Conservation (phyloP, 1,140 invertebrate genomes). For the Amphibalanus amphitrite region DNA sequence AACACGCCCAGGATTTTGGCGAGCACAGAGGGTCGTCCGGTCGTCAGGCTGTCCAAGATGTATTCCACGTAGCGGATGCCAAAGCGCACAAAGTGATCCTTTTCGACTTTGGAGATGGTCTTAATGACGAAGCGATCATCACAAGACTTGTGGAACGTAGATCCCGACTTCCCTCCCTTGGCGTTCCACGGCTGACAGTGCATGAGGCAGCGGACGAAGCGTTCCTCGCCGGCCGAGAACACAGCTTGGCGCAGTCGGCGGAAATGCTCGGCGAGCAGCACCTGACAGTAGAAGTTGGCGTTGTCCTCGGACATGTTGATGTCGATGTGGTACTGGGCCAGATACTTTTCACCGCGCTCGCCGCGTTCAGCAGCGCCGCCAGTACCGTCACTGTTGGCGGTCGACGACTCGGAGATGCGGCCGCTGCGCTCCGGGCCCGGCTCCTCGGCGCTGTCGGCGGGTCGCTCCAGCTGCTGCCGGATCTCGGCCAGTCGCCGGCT, state of each 20-base stretch:
- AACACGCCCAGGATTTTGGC: slow-evolving; percentile 80
- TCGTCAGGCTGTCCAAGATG: slow-evolving; percentile 49
- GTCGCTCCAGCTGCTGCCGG: not conserved
- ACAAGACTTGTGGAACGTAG: slow-evolving; percentile 82
- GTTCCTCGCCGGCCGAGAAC: slow-evolving; percentile 45
- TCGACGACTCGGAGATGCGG: not conserved
- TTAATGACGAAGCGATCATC: slow-evolving; percentile 96
- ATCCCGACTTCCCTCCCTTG: slow-evolving; percentile 89
- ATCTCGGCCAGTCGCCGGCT: not conserved
- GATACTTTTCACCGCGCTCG: slow-evolving; percentile 11
- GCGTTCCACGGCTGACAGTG: slow-evolving; percentile 85
- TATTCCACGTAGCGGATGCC: slow-evolving; percentile 91
- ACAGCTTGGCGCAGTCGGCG: slow-evolving; percentile 48
- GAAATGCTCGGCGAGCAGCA: slow-evolving; percentile 76
- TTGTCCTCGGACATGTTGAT: slow-evolving; percentile 54
- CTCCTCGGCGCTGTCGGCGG: not conserved
- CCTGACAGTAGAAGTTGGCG: slow-evolving; percentile 62
- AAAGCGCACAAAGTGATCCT: slow-evolving; percentile 82
- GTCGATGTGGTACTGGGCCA: slow-evolving; percentile 38
- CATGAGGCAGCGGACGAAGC: slow-evolving; percentile 57
- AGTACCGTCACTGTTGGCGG: not conserved
- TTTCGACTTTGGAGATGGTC: slow-evolving; percentile 83
- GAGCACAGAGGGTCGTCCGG: slow-evolving; percentile 51
- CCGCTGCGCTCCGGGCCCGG: not conserved
- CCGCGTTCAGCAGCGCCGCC: slow-evolving; percentile 9